phyloP scores from a whole-genome alignment of 2,797 vertebrate genomes.

The Cephalopachus bancanus region DNA sequence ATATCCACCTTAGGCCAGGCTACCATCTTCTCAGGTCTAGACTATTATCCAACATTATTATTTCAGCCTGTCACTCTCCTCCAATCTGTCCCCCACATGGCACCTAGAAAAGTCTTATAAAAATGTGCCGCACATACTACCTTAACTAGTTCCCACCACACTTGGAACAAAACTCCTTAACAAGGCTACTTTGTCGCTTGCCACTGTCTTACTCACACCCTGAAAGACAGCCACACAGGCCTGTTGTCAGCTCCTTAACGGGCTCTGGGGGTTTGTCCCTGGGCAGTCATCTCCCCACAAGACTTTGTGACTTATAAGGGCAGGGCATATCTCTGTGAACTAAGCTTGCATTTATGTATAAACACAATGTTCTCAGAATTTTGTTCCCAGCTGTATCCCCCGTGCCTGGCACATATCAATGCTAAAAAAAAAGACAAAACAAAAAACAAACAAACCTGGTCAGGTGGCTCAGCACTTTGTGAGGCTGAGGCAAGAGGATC shows the following conservation, averaged over 20 bases:
- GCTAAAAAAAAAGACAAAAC: not conserved
- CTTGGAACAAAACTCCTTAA: slow-evolving; percentile 56
- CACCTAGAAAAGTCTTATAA: slow-evolving; percentile 17
- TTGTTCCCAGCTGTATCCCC: not conserved
- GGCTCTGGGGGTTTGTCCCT: not conserved
- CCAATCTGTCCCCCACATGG: not conserved
- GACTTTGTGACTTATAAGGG: not conserved
- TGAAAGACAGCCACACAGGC: not conserved
- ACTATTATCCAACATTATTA: not conserved
- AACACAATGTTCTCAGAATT: not conserved
- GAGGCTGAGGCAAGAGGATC: too few relatives aligned
- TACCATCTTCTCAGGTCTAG: not conserved
- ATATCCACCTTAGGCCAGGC: not conserved
- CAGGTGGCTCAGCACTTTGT: too few relatives aligned
- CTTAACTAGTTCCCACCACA: not conserved
- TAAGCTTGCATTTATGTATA: not conserved
- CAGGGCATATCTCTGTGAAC: not conserved
- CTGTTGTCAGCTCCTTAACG: not conserved
- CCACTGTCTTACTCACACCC: not conserved
- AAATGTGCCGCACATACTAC: not conserved
- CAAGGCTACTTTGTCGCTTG: not conserved
- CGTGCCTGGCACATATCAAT: not conserved
- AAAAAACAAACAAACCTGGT: too few relatives aligned
- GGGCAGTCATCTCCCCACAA: not conserved
- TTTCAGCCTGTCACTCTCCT: not conserved